phyloP scores from a whole-genome alignment of 1,140 invertebrate species.

The Papilio glaucus region DNA sequence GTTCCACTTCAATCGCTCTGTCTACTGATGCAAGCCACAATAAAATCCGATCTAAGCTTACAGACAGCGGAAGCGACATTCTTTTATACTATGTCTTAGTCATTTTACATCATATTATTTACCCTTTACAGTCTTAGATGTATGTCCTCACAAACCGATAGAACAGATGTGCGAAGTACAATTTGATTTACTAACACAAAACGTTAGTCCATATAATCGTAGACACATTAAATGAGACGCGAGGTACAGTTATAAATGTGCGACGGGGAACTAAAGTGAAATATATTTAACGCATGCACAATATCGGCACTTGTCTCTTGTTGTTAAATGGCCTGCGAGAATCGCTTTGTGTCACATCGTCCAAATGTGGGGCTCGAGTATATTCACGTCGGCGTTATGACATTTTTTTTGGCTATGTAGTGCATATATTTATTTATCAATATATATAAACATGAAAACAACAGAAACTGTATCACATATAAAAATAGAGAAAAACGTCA shows the following conservation, averaged over 20 bases:
- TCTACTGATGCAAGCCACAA: too few species aligned
- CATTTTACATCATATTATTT: too few species aligned
- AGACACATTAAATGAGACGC: constrained; percentile 66
- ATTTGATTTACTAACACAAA: constrained; percentile 56
- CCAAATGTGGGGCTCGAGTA: constrained; percentile 54
- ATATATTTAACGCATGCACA: constrained; percentile 66
- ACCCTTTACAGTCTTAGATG: neutral
- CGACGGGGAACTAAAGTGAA: constrained; percentile 53
- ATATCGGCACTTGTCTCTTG: constrained; percentile 67
- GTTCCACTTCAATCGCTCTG: too few species aligned
- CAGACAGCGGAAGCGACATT: too few species aligned
- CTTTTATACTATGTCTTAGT: too few species aligned
- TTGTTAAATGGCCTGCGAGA: constrained; percentile 69
- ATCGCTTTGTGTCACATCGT: constrained; percentile 45
- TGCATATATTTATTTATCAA: too few species aligned
- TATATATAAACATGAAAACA: too few species aligned
- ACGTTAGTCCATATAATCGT: constrained; percentile 55
- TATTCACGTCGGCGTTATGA: constrained; percentile 1
- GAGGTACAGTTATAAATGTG: constrained; percentile 63
- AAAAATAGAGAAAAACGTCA: too few species aligned
- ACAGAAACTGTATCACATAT: too few species aligned
- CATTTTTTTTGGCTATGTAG: too few species aligned
- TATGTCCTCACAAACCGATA: constrained; percentile 20
- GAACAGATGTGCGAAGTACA: constrained; percentile 57
- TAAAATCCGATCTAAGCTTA: too few species aligned